Percentiles rank a stretch among this genome's conserved stretches.
phyloP scores from a whole-genome alignment of 2,888 invertebrate genomes.

The Rhamnusium bicolor region DNA sequence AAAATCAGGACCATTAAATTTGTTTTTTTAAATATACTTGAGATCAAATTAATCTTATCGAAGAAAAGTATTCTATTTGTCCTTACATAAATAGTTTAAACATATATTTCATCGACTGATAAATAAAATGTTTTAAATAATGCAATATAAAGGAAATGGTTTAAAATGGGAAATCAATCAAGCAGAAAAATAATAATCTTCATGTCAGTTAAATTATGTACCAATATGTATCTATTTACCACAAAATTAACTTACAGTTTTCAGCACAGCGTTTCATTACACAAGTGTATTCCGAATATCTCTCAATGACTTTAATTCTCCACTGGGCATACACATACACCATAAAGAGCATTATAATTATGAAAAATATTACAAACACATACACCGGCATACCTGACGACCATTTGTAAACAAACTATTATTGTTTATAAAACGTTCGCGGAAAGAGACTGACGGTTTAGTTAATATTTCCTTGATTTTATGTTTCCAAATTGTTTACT shows the following conservation, averaged over 20 bases:
- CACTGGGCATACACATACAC: slow-evolving; percentile 47
- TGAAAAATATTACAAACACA: slow-evolving; percentile 12
- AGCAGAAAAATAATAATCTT: too few relatives aligned
- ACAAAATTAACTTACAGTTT: slow-evolving; percentile 35
- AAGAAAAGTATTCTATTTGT: too few relatives aligned
- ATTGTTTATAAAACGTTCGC: slow-evolving; percentile 24
- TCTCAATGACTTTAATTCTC: slow-evolving; percentile 39
- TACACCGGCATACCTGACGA: slow-evolving; percentile 23
- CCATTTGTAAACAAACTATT: slow-evolving; percentile 8
- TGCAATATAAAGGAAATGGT: too few relatives aligned
- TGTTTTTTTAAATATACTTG: too few relatives aligned
- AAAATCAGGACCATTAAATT: too few relatives aligned
- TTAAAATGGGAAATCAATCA: too few relatives aligned
- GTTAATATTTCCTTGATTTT: slow-evolving; percentile 21
- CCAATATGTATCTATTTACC: too few relatives aligned
- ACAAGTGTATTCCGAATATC: slow-evolving; percentile 39
- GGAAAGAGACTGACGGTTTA: slow-evolving; percentile 13
- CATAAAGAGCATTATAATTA: slow-evolving; percentile 36
- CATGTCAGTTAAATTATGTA: too few relatives aligned
- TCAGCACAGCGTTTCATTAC: slow-evolving; percentile 8
- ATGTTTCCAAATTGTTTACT: slow-evolving; percentile 20
- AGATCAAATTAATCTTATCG: too few relatives aligned
- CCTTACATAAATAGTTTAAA: too few relatives aligned
- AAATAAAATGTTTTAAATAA: too few relatives aligned
- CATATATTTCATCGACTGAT: too few relatives aligned